These are phyloP conservation scores for Gobio gobio DNA, from an alignment of 2,113 vertebrate genomes.

Conservation along the genomic window DNA sequence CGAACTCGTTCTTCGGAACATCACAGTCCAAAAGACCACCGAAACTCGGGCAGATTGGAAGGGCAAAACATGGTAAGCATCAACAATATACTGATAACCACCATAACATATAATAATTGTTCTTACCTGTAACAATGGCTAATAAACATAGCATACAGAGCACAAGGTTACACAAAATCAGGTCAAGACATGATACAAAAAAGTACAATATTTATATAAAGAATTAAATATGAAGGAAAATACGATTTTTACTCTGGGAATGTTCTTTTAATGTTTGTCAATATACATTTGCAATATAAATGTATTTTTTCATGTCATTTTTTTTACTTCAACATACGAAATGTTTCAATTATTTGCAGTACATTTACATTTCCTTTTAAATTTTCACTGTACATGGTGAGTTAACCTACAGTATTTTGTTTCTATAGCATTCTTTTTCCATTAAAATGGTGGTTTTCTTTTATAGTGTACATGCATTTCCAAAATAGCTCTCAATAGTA, in stretches of 20 bases:
- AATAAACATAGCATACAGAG: neutral
- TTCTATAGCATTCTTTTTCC: neutral
- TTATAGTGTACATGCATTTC: no score
- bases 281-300: no score
- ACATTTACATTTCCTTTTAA: no score
- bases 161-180: neutral
- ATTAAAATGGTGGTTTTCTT: neutral
- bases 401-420: neutral
- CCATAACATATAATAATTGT: neutral
- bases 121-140: neutral
- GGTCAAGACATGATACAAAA: neutral
- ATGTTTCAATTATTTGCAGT: no score
- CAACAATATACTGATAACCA: no score
- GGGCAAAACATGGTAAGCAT: slow-evolving; percentile 90
- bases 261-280: no score
- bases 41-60: slow-evolving; percentile 95
- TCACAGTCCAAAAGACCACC: slow-evolving; percentile 96
- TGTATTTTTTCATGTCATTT: no score
- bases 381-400: neutral
- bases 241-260: no score
- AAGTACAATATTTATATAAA: neutral
- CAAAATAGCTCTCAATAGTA: neutral
- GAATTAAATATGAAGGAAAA: neutral
- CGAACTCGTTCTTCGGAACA: slow-evolving; percentile 91
- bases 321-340: no score